Percentiles rank a stretch among this genome's conserved stretches.
Conservation (phyloP, 2,113 vertebrate genomes). For the Aspidoscelis tigris region DNA sequence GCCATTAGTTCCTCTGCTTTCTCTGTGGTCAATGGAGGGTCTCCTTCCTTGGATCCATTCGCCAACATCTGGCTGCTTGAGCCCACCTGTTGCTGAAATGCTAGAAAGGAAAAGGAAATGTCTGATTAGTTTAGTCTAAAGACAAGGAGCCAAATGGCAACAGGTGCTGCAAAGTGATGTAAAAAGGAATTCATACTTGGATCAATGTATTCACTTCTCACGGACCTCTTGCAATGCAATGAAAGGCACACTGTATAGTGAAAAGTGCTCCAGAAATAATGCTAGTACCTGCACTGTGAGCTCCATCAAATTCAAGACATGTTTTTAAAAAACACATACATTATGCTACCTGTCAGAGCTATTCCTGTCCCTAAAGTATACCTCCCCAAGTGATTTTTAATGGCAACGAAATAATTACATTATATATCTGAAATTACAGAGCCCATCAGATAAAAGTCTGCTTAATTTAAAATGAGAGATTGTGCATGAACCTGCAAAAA, state of each 20-base stretch:
- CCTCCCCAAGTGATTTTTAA: background rate
- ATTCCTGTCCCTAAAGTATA: background rate
- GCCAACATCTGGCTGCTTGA: slow-evolving; percentile 17
- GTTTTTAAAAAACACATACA: background rate
- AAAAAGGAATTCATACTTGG: background rate
- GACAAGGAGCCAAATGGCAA: background rate
- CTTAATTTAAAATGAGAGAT: background rate
- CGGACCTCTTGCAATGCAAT: background rate
- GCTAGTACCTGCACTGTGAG: background rate
- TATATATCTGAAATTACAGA: background rate
- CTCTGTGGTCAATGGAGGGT: background rate
- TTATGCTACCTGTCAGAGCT: background rate
- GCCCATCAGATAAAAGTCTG: background rate
- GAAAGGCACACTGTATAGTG: background rate
- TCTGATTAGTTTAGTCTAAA: background rate
- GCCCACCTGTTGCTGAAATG: slow-evolving; percentile 11
- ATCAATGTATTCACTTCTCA: background rate
- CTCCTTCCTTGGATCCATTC: slow-evolving; percentile 25
- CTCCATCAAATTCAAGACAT: background rate
- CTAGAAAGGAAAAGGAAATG: background rate
- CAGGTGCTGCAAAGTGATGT: too few species aligned
- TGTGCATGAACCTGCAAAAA: background rate
- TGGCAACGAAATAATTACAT: background rate
- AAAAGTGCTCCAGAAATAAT: too few species aligned
- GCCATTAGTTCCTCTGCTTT: slow-evolving; percentile 12